These are phyloP conservation scores for Atrina japonica DNA, from an alignment of 2,888 invertebrate species.

Conservation along the genomic window DNA sequence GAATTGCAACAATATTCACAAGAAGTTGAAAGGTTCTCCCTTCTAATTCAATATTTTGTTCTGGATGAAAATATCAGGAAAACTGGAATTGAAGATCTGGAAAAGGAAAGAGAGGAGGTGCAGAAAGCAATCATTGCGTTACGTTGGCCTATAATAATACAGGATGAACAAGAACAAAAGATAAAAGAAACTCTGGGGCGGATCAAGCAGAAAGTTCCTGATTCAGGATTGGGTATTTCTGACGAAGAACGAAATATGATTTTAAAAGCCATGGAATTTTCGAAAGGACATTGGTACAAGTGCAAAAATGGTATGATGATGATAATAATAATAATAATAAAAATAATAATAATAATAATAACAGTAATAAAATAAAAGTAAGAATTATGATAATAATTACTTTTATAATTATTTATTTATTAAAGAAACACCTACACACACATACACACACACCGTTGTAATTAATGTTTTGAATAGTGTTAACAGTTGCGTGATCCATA, in stretches of 20 bases:
- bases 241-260: conserved; percentile 29
- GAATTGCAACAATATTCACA: too few species aligned
- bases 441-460: too few species aligned
- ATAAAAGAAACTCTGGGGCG: conserved; percentile 65
- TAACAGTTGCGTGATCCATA: too few species aligned
- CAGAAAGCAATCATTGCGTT: background rate
- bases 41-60: too few species aligned
- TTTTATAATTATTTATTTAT: too few species aligned
- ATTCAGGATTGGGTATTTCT: conserved; percentile 20
- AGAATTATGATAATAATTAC: too few species aligned
- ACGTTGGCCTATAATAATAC: background rate
- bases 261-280: conserved; percentile 25
- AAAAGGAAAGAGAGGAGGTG: background rate
- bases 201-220: background rate
- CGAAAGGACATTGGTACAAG: conserved; percentile 39
- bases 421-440: too few species aligned
- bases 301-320: conserved; percentile 38
- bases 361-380: too few species aligned
- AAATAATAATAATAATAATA: too few species aligned
- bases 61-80: background rate
- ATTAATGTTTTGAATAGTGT: too few species aligned
- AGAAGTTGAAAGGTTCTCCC: too few species aligned
- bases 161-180: background rate
- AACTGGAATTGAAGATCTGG: background rate
- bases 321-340: too few species aligned